Base-by-base conservation (phyloP, 64 coral and sea anemone genomes). In the Anthopleura sola region DNA sequence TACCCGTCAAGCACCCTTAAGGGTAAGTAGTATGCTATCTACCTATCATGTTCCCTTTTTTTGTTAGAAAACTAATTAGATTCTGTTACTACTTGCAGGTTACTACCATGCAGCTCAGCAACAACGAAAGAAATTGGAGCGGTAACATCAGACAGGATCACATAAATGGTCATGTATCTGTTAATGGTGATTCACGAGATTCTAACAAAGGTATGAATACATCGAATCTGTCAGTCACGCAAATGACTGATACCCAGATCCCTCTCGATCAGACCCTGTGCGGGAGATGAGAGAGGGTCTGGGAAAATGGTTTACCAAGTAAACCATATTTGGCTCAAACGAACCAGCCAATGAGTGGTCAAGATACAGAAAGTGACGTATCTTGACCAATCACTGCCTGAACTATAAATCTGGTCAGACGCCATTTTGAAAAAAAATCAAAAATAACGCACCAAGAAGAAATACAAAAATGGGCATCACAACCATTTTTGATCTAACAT, bases 21-120 rank as follows among this genome's bases (percentile, higher is more conserved):
- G 93, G 53, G 93, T 95, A 91, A 81, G 79, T 71, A 34, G 29
- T 15, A 34, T 40, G 16, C 46, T 64, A 15, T 48, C 37, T 14
- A 40, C 5, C 75, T 37, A n/a, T n/a, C n/a, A n/a, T n/a, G n/a
- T n/a, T 3, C 57, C 44, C 49, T 78, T 24, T 9, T 20, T 87
- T 3, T 87, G 10, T 20, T 56, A 20, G 18, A 31, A 8, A 64
- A 48, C 46, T n/a, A n/a, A n/a, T 53, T 53, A 12, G 1, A 53
- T 53, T 17, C 14, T 12, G 19, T 77, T 60, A 21, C 7, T 56
- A 20, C 29, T 28, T 24, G 5, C 55, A 98, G 96, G 96, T 98
- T 31, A 98, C 96, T 19, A 98, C 96, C 26, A 91, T 98, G 78
- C 96, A 98, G 28, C 48, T 98, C 37, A 94, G 81, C 37, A 91